phyloP scores from a whole-genome alignment of 2,797 vertebrate species.

The Rhabdophis nuchalis region DNA sequence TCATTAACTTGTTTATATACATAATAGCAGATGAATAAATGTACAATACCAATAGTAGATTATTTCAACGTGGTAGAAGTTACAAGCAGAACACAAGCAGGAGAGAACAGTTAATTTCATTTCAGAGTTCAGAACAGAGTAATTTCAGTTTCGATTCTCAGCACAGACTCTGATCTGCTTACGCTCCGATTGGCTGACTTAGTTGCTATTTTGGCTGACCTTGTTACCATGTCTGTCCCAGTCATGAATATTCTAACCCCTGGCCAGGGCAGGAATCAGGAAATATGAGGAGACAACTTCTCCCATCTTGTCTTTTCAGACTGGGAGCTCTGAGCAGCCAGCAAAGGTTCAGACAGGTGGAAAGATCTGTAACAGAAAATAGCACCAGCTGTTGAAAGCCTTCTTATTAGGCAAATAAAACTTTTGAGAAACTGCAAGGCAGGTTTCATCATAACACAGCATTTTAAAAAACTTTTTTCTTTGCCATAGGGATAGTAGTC shows the following conservation, averaged over 20 bases:
- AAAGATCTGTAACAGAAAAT: background rate
- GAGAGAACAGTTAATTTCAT: too few relatives aligned
- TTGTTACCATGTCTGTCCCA: too few relatives aligned
- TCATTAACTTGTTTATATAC: too few relatives aligned
- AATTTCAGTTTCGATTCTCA: too few relatives aligned
- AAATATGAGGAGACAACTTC: background rate
- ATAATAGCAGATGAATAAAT: too few relatives aligned
- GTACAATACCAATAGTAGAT: too few relatives aligned
- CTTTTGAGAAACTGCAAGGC: background rate
- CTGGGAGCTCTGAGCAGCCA: background rate
- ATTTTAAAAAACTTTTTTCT: background rate
- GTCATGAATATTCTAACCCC: background rate
- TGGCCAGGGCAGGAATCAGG: background rate
- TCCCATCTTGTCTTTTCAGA: background rate
- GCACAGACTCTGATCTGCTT: too few relatives aligned
- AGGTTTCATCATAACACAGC: background rate
- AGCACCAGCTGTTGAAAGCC: background rate
- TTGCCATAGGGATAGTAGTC: background rate
- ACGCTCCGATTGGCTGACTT: too few relatives aligned
- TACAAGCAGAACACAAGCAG: too few relatives aligned
- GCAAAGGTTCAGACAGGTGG: background rate
- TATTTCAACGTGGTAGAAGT: too few relatives aligned
- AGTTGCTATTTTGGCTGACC: too few relatives aligned
- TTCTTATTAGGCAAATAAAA: background rate
- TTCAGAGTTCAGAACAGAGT: too few relatives aligned